These are phyloP conservation scores for Octodonta nipae DNA, from an alignment of 2,888 invertebrate species.

Conservation along the genomic window DNA sequence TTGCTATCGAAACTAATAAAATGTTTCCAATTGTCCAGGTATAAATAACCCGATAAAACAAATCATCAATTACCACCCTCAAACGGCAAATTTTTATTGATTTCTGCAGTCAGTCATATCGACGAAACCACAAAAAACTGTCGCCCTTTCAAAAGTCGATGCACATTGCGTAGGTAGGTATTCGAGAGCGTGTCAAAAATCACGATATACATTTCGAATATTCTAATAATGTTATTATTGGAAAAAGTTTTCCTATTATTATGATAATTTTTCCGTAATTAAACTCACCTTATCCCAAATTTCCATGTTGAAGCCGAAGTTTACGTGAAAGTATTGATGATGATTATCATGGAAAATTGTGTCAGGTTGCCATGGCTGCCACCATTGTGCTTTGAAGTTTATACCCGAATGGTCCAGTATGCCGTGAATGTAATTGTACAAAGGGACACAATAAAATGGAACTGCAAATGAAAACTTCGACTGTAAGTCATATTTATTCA, in stretches of 20 bases:
- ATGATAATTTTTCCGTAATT: no score
- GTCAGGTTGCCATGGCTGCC: conserved; percentile 65
- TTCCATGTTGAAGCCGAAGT: conserved; percentile 59
- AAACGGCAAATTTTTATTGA: no score
- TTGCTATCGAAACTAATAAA: no score
- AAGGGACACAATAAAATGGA: conserved; percentile 33
- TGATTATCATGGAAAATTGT: conserved; percentile 65
- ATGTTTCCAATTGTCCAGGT: no score
- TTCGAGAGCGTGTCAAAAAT: no score
- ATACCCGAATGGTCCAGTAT: conserved; percentile 65
- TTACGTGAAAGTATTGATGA: conserved; percentile 65
- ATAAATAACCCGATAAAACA: no score
- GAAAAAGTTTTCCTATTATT: neutral
- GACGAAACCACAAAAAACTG: no score
- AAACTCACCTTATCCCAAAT: conserved; percentile 51
- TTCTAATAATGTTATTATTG: neutral
- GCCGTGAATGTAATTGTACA: conserved; percentile 59
- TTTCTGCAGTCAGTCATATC: no score
- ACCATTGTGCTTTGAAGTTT: conserved; percentile 58
- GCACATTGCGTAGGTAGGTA: no score
- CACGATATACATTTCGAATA: no score
- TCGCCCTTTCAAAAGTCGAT: no score
- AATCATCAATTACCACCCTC: no score
- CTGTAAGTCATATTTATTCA: neutral
- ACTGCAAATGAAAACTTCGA: conserved; percentile 26